Percentiles rank a stretch among this genome's conserved stretches.
phyloP scores from a whole-genome alignment of 2,113 vertebrate genomes.

The Podarcis raffonei region DNA sequence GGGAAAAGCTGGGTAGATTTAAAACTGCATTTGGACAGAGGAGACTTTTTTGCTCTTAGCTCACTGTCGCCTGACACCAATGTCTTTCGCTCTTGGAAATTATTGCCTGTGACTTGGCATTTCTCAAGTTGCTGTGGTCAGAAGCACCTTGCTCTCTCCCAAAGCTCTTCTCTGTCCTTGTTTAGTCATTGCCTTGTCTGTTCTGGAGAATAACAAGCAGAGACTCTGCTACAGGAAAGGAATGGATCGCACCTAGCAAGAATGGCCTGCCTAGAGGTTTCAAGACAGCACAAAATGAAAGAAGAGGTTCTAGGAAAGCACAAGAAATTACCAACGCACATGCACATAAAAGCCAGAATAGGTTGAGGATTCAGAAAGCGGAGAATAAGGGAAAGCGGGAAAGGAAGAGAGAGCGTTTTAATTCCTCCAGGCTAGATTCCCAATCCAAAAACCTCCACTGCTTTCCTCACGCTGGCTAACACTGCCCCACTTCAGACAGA shows the following conservation, averaged over 20 bases:
- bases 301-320: neutral
- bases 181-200: fast-evolving
- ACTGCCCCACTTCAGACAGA: neutral
- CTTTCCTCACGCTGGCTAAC: neutral
- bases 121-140: neutral
- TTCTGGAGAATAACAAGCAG: fast-evolving
- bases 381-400: fast-evolving
- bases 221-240: fast-evolving
- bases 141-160: neutral
- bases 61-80: neutral
- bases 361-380: neutral
- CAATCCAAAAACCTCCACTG: neutral
- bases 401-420: neutral
- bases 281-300: neutral
- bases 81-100: neutral
- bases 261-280: no score
- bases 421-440: neutral
- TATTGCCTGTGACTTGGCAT: no score
- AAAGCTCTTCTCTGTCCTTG: neutral
- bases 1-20: neutral
- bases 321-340: no score
- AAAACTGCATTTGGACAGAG: neutral
- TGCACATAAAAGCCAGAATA: neutral
- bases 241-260: fast-evolving
- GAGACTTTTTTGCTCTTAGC: neutral